Percentiles rank a stretch among this genome's conserved stretches.
Conservation (phyloP, 2,888 invertebrate genomes). For the Brachyptera risi region DNA sequence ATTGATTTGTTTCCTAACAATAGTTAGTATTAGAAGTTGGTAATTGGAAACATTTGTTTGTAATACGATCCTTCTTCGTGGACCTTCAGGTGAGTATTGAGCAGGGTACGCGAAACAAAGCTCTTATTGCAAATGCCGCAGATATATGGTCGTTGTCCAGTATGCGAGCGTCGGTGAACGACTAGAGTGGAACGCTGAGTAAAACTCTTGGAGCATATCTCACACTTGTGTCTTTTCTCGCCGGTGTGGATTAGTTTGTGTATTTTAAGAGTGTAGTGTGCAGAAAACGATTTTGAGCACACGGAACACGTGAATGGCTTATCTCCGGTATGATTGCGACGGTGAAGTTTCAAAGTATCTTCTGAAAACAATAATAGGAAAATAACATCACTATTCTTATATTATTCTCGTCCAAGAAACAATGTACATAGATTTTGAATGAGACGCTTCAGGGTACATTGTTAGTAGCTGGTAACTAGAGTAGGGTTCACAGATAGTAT, state of each 20-base stretch:
- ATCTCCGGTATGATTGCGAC: conserved; percentile 35
- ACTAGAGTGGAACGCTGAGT: conserved; percentile 40
- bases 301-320: conserved; percentile 27
- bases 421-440: too few relatives aligned
- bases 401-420: too few relatives aligned
- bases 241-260: conserved; percentile 37
- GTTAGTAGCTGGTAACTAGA: too few relatives aligned
- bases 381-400: too few relatives aligned
- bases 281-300: conserved; percentile 28
- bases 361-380: too few relatives aligned
- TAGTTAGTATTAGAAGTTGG: too few relatives aligned
- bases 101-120: conserved; percentile 40
- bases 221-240: conserved; percentile 38
- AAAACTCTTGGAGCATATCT: conserved; percentile 41
- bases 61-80: conserved; percentile 32
- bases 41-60: conserved; percentile 19
- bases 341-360: conserved; percentile 39
- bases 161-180: conserved; percentile 27
- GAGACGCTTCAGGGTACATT: too few relatives aligned
- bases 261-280: conserved; percentile 36
- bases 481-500: too few relatives aligned
- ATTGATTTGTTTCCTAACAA: too few relatives aligned
- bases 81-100: conserved; percentile 40
- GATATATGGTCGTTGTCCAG: conserved; percentile 23
- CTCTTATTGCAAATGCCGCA: conserved; percentile 25